phyloP scores from a whole-genome alignment of 2,113 vertebrate genomes.

The Prinia subflava region DNA sequence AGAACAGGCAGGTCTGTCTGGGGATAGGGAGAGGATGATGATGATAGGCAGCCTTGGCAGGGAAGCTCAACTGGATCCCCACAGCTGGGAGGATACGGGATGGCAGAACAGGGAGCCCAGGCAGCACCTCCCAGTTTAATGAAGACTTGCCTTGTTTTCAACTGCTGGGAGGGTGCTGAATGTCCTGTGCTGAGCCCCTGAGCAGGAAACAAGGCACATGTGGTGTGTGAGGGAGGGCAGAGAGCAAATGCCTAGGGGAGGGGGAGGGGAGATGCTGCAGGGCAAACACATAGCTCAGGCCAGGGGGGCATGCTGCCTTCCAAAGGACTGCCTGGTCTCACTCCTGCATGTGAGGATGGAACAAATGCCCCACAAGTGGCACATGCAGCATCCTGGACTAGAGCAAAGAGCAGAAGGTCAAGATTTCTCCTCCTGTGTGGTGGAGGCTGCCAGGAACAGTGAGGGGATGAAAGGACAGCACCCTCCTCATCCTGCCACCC shows the following conservation, averaged over 20 bases:
- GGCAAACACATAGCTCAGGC: no score
- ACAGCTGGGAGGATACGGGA: not conserved
- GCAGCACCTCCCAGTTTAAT: rapidly evolving
- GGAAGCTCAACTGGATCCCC: not conserved
- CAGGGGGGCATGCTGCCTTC: not conserved
- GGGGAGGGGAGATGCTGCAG: not conserved
- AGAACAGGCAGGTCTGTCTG: not conserved
- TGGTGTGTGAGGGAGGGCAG: not conserved
- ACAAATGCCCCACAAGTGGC: not conserved
- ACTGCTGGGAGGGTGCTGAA: not conserved
- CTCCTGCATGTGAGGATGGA: not conserved
- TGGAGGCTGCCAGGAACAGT: not conserved
- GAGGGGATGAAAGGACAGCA: not conserved
- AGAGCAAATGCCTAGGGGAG: not conserved
- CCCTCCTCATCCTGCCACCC: rapidly evolving
- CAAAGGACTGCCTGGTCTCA: no score
- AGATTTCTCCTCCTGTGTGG: not conserved
- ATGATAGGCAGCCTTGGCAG: not conserved
- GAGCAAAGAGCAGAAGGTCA: not conserved
- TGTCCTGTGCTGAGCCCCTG: not conserved
- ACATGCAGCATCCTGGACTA: not conserved
- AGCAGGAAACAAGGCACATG: rapidly evolving
- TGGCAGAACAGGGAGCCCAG: not conserved
- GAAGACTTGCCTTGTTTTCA: not conserved
- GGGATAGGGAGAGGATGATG: not conserved